These are phyloP conservation scores for Phasia obesa DNA, from an alignment of 2,888 invertebrate genomes.

Conservation along the genomic window DNA sequence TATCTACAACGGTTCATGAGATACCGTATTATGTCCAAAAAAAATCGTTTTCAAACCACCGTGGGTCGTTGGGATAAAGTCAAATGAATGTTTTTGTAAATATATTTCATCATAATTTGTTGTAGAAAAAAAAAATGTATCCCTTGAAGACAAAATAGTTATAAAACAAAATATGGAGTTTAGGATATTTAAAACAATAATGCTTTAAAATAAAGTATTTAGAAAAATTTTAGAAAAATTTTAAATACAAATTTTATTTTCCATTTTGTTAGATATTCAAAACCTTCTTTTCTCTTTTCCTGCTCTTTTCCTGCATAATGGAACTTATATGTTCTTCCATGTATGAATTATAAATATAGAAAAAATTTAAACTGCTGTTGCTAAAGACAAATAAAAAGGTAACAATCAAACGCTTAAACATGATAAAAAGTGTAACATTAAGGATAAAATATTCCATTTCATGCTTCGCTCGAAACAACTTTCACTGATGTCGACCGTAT, in stretches of 20 bases:
- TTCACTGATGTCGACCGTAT: conserved; percentile 14
- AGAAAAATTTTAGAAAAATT: neutral
- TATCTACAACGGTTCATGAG: too few species aligned
- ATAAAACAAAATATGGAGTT: neutral
- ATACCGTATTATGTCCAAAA: conserved; percentile 33
- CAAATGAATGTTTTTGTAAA: conserved; percentile 45
- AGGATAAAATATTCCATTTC: neutral
- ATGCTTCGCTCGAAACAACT: conserved; percentile 25
- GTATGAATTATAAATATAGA: conserved; percentile 24
- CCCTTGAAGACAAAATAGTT: neutral
- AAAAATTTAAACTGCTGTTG: conserved; percentile 35
- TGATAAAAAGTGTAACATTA: conserved; percentile 20
- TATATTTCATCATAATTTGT: conserved; percentile 50
- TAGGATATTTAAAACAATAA: too few species aligned
- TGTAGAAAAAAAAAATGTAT: neutral
- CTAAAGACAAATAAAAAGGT: conserved; percentile 43
- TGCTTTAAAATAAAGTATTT: neutral
- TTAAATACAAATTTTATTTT: neutral
- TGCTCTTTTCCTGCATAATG: neutral
- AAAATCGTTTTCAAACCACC: too few species aligned
- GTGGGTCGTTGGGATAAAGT: too few species aligned
- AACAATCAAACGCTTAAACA: conserved; percentile 28
- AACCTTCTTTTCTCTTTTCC: neutral
- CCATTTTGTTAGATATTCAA: neutral
- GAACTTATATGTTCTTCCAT: conserved; percentile 2